A percentile compares a stretch with the other conserved stretches of the same genome.
Evolutionary conservation across 2,113 vertebrate species (phyloP).

Genomic region (Melanostigma gelatinosum): DNA sequence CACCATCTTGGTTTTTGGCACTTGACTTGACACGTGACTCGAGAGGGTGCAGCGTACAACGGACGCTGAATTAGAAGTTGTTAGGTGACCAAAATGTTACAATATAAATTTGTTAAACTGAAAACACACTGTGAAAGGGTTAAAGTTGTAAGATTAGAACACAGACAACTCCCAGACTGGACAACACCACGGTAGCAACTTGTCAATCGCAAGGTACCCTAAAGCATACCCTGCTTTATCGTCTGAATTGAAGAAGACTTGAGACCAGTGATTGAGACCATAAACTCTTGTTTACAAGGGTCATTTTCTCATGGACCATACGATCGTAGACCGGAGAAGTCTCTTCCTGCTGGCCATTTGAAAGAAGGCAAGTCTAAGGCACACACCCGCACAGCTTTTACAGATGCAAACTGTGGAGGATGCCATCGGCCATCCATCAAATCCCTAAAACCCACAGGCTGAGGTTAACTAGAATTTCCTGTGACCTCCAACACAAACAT

Average conservation of each 20-base stretch:
- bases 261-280: background rate
- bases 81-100: background rate
- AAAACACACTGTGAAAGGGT: background rate
- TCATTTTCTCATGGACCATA: background rate
- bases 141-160: background rate
- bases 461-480: conserved; percentile 8
- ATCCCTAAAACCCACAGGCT: background rate
- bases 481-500: conserved; percentile 24
- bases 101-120: background rate
- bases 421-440: conserved; percentile 17
- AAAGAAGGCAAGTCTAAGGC: background rate
- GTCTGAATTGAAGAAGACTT: background rate
- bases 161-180: background rate
- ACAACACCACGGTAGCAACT: background rate
- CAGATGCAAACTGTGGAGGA: conserved; percentile 25
- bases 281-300: background rate
- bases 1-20: background rate
- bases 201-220: background rate
- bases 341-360: background rate
- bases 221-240: background rate
- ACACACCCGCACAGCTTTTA: background rate
- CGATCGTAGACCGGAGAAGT: background rate
- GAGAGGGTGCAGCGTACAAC: background rate
- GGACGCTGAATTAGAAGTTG: background rate
- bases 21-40: background rate